Evolutionary conservation across 2,113 vertebrate genomes (phyloP).

Genomic region (Lepus europaeus): DNA sequence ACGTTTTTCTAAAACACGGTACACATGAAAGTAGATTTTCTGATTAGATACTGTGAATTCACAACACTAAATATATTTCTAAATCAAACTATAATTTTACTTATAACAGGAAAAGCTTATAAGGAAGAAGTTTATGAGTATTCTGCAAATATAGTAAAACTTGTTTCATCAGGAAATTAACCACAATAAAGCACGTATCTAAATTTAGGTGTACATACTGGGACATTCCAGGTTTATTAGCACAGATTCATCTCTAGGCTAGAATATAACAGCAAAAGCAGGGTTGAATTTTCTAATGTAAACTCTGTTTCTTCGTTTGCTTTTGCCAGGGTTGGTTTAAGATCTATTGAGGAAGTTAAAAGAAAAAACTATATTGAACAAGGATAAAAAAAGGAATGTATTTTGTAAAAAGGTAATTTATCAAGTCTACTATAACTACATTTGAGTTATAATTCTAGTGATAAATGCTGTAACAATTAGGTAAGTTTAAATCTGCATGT

Average conservation of each 20-base stretch:
- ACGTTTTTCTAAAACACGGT: conserved; percentile 18
- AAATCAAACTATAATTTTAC: conserved; percentile 28
- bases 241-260: background rate
- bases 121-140: background rate
- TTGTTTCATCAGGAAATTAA: conserved; percentile 33
- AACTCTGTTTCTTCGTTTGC: background rate
- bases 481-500: background rate
- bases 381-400: conserved; percentile 23
- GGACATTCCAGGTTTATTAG: background rate
- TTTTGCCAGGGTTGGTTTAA: conserved; percentile 17
- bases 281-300: background rate
- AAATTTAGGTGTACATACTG: background rate
- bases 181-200: background rate
- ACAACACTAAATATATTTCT: conserved; percentile 23
- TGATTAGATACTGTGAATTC: background rate
- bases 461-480: conserved; percentile 4
- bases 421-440: background rate
- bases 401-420: conserved; percentile 47
- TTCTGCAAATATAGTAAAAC: background rate
- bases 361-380: background rate
- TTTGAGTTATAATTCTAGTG: conserved; percentile 51
- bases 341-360: background rate
- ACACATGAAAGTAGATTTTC: background rate
- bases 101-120: conserved; percentile 9
- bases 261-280: background rate